Percentiles rank a stretch among this genome's conserved stretches.
Evolutionary conservation across 2,797 vertebrate genomes (phyloP).

Genomic region (Chiroxiphia lanceolata): DNA sequence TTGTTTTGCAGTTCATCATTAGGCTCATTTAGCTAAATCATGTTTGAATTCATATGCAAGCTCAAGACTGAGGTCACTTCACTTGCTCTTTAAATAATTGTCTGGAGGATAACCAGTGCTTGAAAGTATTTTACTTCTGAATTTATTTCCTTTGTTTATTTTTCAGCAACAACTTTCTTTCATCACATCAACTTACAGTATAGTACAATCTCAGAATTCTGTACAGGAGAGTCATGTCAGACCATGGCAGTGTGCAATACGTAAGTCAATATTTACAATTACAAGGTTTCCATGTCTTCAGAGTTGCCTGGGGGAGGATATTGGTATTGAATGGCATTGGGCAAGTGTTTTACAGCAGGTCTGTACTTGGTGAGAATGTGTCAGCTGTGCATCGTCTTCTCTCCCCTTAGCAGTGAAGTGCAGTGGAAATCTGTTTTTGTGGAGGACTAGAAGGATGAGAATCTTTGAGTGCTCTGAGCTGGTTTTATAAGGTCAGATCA

Average conservation of each 20-base stretch:
- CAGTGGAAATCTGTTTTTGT: background rate
- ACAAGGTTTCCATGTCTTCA: background rate
- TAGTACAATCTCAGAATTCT: slow-evolving; percentile 99
- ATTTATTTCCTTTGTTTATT: slow-evolving; percentile 32
- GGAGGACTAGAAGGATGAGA: background rate
- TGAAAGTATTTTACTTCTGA: slow-evolving; percentile 14
- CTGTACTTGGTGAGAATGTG: background rate
- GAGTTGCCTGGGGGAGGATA: background rate
- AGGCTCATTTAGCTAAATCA: slow-evolving; percentile 23
- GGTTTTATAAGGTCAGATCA: background rate
- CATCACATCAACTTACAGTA: slow-evolving; percentile 99
- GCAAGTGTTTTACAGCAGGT: background rate
- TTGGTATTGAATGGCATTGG: background rate
- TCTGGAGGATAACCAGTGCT: background rate
- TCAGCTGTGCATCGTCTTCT: background rate
- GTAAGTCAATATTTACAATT: slow-evolving; percentile 80
- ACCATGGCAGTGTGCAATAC: slow-evolving; percentile 97
- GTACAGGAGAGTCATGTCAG: slow-evolving; percentile 96
- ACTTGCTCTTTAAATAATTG: slow-evolving; percentile 7
- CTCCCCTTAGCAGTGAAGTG: background rate
- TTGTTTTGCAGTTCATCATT: slow-evolving; percentile 39
- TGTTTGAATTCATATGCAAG: slow-evolving; percentile 9
- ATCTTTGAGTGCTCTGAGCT: background rate
- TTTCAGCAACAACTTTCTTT: slow-evolving; percentile 97
- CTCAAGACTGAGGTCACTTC: background rate